Conservation (phyloP, 1,140 invertebrate genomes). For the Tetraneura akinire region DNA sequence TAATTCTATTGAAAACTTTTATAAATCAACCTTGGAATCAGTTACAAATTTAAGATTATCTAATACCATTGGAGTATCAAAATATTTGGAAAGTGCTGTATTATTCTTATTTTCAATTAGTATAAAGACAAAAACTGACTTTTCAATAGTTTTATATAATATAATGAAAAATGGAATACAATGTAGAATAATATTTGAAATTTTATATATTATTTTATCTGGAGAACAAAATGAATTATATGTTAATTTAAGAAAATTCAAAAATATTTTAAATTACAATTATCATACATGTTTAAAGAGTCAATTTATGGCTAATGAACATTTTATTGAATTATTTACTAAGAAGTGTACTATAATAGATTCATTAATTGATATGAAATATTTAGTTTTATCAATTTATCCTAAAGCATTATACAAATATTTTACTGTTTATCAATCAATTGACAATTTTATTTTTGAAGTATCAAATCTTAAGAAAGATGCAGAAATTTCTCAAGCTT, state of each 20-base stretch:
- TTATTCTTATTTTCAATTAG: constrained; percentile 40
- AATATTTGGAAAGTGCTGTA: constrained; percentile 42
- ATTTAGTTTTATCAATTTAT: constrained; percentile 21
- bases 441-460: constrained; percentile 24
- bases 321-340: constrained; percentile 13
- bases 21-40: not conserved
- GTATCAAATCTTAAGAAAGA: not conserved
- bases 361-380: constrained; percentile 12
- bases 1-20: not conserved
- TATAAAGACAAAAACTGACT: constrained; percentile 7
- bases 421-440: constrained; percentile 22
- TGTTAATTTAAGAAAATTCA: constrained; percentile 5
- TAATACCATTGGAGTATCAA: constrained; percentile 21
- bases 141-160: not conserved
- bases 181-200: constrained; percentile 9
- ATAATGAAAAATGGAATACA: not conserved
- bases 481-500: constrained; percentile 15
- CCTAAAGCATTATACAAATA: not conserved
- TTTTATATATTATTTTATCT: constrained; percentile 9
- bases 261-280: constrained; percentile 31
- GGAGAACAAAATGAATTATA: not conserved
- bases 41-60: not conserved
- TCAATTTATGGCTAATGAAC: constrained; percentile 10
- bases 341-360: constrained; percentile 12
- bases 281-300: not conserved